Evolutionary conservation across 2,888 invertebrate genomes (phyloP).

Genomic region (Trachelus stipa): DNA sequence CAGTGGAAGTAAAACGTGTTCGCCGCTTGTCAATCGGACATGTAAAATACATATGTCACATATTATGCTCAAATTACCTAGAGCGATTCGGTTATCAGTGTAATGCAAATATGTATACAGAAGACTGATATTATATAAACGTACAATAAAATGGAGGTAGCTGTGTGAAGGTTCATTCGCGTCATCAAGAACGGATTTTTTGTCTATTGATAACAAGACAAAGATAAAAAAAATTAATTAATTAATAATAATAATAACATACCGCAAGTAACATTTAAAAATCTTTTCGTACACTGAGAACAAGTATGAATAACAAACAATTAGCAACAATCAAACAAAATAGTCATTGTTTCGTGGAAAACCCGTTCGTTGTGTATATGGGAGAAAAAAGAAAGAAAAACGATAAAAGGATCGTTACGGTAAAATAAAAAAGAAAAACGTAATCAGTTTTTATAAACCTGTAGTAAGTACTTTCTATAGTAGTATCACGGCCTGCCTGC

Average conservation of each 20-base stretch:
- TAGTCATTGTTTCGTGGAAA: neutral
- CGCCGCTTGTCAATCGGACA: slow-evolving; percentile 11
- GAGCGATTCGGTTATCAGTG: neutral
- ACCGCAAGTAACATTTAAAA: neutral
- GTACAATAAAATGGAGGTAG: slow-evolving; percentile 59
- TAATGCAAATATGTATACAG: slow-evolving; percentile 33
- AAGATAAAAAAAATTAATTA: neutral
- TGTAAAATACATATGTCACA: slow-evolving; percentile 5
- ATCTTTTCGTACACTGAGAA: neutral
- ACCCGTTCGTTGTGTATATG: neutral
- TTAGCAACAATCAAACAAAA: neutral
- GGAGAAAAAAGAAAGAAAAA: neutral
- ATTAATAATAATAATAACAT: neutral
- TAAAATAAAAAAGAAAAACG: slow-evolving; percentile 1
- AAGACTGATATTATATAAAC: slow-evolving; percentile 54
- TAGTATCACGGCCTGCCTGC: slow-evolving; percentile 67
- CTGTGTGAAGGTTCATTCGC: slow-evolving; percentile 43
- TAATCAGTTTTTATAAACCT: slow-evolving; percentile 11
- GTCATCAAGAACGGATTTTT: neutral
- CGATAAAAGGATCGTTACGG: slow-evolving; percentile 5
- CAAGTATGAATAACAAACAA: neutral
- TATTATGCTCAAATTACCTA: neutral
- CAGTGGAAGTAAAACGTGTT: slow-evolving; percentile 32
- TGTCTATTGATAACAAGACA: too few species aligned
- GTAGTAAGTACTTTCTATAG: slow-evolving; percentile 48